Evolutionary conservation across 2,888 invertebrate genomes (phyloP).

Genomic region (Zaprionus obscuricornis): DNA sequence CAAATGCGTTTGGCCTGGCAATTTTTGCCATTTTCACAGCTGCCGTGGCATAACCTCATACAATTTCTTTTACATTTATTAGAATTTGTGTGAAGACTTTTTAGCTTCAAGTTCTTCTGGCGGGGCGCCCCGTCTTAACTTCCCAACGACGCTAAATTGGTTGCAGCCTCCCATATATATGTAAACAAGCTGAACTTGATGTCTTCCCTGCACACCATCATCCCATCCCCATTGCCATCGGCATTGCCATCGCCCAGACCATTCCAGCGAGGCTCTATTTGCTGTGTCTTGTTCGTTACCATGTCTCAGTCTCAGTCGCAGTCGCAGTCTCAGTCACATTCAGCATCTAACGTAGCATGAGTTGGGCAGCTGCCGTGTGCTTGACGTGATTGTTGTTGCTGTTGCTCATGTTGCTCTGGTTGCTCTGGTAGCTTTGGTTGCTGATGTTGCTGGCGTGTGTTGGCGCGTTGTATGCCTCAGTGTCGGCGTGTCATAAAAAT

Average conservation of each 20-base stretch:
- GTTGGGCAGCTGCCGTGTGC: slow-evolving; percentile 25
- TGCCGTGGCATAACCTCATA: slow-evolving; percentile 71
- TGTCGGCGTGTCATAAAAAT: slow-evolving; percentile 66
- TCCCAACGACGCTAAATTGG: slow-evolving; percentile 44
- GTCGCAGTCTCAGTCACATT: slow-evolving; percentile 22
- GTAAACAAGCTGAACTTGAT: slow-evolving; percentile 59
- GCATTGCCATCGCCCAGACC: not conserved
- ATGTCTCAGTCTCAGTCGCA: slow-evolving; percentile 8
- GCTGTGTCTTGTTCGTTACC: too few species aligned
- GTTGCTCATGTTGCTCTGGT: slow-evolving; percentile 4
- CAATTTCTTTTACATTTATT: slow-evolving; percentile 75
- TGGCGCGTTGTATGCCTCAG: slow-evolving; percentile 47
- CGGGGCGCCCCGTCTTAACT: slow-evolving; percentile 33
- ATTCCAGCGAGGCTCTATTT: too few species aligned
- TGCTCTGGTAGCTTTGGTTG: slow-evolving; percentile 9
- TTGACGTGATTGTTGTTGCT: too few species aligned
- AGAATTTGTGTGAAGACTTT: slow-evolving; percentile 65
- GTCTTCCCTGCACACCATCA: not conserved
- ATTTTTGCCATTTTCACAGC: slow-evolving; percentile 70
- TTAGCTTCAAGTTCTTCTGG: slow-evolving; percentile 18
- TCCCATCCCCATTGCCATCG: not conserved
- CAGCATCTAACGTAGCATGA: slow-evolving; percentile 28
- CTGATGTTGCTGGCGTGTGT: slow-evolving; percentile 15
- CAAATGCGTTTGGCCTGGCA: slow-evolving; percentile 68
- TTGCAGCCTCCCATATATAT: slow-evolving; percentile 49